phyloP scores from a whole-genome alignment of 1,140 invertebrate genomes.

The Lineus longissimus region DNA sequence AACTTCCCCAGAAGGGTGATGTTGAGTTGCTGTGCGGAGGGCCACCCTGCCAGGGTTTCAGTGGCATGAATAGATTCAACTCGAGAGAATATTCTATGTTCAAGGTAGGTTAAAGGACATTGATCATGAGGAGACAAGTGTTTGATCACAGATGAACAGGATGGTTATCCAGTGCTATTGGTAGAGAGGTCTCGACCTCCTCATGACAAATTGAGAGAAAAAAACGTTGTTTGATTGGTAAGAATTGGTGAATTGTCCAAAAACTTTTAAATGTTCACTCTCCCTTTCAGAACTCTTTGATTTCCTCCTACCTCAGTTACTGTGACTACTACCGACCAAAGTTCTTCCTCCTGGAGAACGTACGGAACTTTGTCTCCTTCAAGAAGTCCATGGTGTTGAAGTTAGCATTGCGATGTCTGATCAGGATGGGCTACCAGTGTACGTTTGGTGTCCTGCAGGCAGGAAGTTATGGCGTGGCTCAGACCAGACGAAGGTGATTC shows the following conservation, averaged over 20 bases:
- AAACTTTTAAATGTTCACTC: slow-evolving; percentile 1
- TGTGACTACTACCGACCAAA: slow-evolving; percentile 83
- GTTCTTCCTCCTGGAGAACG: slow-evolving; percentile 83
- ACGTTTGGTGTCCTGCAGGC: slow-evolving; percentile 83
- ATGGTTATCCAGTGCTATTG: too few relatives aligned
- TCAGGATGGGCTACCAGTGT: slow-evolving; percentile 85
- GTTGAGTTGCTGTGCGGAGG: slow-evolving; percentile 83
- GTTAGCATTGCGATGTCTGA: slow-evolving; percentile 70
- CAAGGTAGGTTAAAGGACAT: slow-evolving; percentile 62
- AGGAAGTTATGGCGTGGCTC: slow-evolving; percentile 80
- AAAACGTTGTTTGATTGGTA: neutral
- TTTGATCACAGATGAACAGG: too few relatives aligned
- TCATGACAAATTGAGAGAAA: too few relatives aligned
- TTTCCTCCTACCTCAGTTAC: slow-evolving; percentile 79
- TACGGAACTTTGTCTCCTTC: slow-evolving; percentile 79
- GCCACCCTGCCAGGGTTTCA: slow-evolving; percentile 89
- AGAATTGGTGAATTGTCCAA: neutral
- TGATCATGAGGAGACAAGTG: too few relatives aligned
- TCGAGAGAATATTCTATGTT: slow-evolving; percentile 81
- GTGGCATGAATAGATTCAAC: slow-evolving; percentile 86
- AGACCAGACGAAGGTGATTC: slow-evolving; percentile 68
- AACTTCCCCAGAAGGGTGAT: slow-evolving; percentile 67
- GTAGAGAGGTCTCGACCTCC: too few relatives aligned
- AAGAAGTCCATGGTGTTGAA: slow-evolving; percentile 81
- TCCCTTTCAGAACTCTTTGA: slow-evolving; percentile 70